A percentile compares a stretch with the other conserved stretches of the same genome.
Conservation (phyloP, 2,797 vertebrate genomes). For the Xiphophorus birchmanni region DNA sequence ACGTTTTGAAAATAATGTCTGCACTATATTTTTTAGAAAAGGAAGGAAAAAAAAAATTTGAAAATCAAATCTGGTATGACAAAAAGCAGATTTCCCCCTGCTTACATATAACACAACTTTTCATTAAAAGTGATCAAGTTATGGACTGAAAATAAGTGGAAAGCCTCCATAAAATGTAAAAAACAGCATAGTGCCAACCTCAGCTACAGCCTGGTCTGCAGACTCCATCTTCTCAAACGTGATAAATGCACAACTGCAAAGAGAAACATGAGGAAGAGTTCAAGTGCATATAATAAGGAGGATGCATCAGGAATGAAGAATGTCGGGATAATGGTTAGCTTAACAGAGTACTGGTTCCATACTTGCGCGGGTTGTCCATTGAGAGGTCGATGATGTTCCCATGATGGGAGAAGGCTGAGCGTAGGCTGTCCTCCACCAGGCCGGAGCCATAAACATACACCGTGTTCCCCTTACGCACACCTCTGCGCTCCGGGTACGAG, state of each 20-base stretch:
- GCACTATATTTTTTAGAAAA: no score
- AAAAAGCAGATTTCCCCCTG: no score
- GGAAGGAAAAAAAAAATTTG: no score
- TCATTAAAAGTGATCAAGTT: background rate
- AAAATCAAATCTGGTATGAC: no score
- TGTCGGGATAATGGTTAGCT: background rate
- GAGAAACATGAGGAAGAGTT: constrained; percentile 10
- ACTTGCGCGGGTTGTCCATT: constrained; percentile 92
- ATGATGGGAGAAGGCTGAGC: constrained; percentile 85
- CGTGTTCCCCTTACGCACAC: constrained; percentile 91
- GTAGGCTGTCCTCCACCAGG: constrained; percentile 86
- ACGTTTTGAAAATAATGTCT: no score
- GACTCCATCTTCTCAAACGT: constrained; percentile 96
- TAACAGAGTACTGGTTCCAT: constrained; percentile 23
- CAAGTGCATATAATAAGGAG: background rate
- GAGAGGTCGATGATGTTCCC: constrained; percentile 93
- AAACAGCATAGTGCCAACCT: constrained; percentile 76
- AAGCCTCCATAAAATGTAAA: background rate
- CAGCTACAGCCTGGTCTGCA: constrained; percentile 90
- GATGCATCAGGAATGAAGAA: background rate
- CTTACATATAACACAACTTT: background rate
- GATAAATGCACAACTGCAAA: constrained; percentile 90
- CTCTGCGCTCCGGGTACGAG: constrained; percentile 87
- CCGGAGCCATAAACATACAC: constrained; percentile 91
- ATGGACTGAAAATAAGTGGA: background rate